Conservation (phyloP, 2,113 vertebrate genomes). For the Odocoileus hemionus region DNA sequence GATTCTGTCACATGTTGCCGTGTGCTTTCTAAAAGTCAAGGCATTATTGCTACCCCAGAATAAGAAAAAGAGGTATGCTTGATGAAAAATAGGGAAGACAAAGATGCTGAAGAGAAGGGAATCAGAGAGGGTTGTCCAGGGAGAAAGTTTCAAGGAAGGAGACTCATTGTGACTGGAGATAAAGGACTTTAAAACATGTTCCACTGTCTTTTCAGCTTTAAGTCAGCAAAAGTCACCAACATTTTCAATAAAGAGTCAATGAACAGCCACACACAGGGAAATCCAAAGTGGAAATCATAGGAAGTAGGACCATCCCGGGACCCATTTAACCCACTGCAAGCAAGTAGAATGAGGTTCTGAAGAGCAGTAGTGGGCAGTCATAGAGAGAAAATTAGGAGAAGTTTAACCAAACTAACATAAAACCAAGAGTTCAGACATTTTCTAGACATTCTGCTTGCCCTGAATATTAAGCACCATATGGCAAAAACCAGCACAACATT, state of each 20-base stretch:
- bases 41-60: background rate
- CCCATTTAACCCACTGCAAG: background rate
- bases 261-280: background rate
- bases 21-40: background rate
- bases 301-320: background rate
- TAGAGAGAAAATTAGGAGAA: background rate
- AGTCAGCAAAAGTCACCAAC: background rate
- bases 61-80: background rate
- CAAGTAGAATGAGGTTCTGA: background rate
- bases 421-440: background rate
- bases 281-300: background rate
- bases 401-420: background rate
- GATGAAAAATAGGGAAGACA: background rate
- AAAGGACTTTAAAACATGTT: background rate
- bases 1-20: background rate
- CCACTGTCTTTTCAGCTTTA: background rate
- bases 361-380: background rate
- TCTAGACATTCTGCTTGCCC: background rate
- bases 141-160: background rate
- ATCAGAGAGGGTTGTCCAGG: background rate
- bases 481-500: background rate
- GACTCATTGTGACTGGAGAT: background rate
- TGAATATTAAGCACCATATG: background rate
- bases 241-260: background rate
- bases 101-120: background rate